These are phyloP conservation scores for Theretra japonica DNA, from an alignment of 2,888 invertebrate genomes.

Conservation along the genomic window DNA sequence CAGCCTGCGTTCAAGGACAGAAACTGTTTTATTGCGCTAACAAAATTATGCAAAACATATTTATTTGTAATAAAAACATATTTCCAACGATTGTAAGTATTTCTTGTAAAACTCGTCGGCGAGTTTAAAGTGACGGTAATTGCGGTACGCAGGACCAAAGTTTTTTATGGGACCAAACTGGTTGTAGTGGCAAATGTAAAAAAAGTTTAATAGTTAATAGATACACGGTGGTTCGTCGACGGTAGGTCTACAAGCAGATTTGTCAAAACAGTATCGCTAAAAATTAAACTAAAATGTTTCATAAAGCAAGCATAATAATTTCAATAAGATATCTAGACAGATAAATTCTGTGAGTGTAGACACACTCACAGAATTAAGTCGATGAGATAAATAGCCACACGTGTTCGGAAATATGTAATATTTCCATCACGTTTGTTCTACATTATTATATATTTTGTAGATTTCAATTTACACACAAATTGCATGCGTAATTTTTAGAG, in stretches of 20 bases:
- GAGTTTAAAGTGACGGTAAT: constrained; percentile 33
- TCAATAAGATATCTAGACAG: too few species aligned
- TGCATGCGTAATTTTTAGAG: too few species aligned
- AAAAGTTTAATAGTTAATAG: background rate
- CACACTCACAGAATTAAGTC: too few species aligned
- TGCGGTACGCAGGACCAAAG: constrained; percentile 11
- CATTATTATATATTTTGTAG: too few species aligned
- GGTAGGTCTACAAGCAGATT: background rate
- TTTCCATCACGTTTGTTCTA: too few species aligned
- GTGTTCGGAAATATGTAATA: too few species aligned
- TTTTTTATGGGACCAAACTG: background rate
- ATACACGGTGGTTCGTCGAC: background rate
- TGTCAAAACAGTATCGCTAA: background rate
- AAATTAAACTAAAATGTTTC: background rate
- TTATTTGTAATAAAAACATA: constrained; percentile 36
- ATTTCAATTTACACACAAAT: too few species aligned
- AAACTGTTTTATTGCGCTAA: constrained; percentile 26
- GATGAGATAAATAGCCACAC: too few species aligned
- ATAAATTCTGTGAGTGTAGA: too few species aligned
- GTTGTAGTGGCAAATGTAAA: background rate
- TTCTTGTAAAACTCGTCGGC: constrained; percentile 40
- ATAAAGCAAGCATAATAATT: too few species aligned
- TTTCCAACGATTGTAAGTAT: constrained; percentile 9
- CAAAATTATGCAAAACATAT: constrained; percentile 26
- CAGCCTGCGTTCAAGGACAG: constrained; percentile 4